Conservation (phyloP, 1,140 invertebrate genomes). For the Elymnias hypermnestra region DNA sequence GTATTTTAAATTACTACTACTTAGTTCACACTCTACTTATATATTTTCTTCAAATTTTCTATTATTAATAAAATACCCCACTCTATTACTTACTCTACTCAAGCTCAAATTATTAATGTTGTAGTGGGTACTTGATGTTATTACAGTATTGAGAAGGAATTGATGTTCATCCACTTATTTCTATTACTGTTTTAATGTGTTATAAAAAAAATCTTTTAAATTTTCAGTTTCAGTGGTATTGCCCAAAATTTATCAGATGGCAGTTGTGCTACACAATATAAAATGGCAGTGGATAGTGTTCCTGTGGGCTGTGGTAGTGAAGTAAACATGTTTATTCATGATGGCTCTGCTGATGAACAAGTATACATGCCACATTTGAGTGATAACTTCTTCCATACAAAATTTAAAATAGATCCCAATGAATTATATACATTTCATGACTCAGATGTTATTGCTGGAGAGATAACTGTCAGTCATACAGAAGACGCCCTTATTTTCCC, state of each 20-base stretch:
- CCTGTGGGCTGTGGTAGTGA: slow-evolving; percentile 51
- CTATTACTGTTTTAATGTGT: too few relatives aligned
- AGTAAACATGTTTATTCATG: slow-evolving; percentile 62
- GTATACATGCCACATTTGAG: slow-evolving; percentile 60
- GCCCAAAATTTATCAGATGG: slow-evolving; percentile 71
- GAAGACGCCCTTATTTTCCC: slow-evolving; percentile 60
- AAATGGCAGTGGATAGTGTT: slow-evolving; percentile 65
- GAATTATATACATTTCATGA: slow-evolving; percentile 69
- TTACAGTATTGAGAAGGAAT: not conserved
- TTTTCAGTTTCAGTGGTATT: slow-evolving; percentile 70
- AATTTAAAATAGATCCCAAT: slow-evolving; percentile 71
- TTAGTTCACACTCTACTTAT: too few relatives aligned
- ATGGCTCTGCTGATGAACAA: slow-evolving; percentile 59
- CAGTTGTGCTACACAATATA: slow-evolving; percentile 66
- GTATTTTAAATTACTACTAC: too few relatives aligned
- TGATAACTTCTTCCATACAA: slow-evolving; percentile 65
- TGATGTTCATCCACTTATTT: too few relatives aligned
- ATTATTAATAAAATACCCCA: too few relatives aligned
- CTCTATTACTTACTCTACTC: too few relatives aligned
- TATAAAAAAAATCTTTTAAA: too few relatives aligned
- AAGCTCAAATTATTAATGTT: too few relatives aligned
- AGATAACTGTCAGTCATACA: slow-evolving; percentile 66
- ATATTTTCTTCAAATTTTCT: too few relatives aligned
- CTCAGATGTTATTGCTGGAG: slow-evolving; percentile 66
- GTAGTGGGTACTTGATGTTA: too few relatives aligned